Percentiles rank a stretch among this genome's conserved stretches.
These are phyloP conservation scores for Corvus cornix DNA, from an alignment of 2,113 vertebrate species.

Conservation along the genomic window DNA sequence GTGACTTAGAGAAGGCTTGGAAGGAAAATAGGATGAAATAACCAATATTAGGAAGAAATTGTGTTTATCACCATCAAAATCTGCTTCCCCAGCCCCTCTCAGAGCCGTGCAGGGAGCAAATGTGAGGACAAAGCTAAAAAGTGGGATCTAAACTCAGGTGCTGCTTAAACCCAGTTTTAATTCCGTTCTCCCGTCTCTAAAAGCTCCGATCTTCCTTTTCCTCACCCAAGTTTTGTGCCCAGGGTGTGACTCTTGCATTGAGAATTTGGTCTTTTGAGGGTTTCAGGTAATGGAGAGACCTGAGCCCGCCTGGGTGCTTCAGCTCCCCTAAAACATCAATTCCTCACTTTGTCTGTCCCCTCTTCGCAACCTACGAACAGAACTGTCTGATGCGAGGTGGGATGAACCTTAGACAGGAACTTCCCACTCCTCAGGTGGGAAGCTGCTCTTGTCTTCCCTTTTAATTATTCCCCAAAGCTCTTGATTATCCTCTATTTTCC, in stretches of 20 bases:
- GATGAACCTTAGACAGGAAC: neutral
- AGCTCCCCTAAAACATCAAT: neutral
- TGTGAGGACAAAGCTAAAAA: neutral
- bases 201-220: neutral
- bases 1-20: neutral
- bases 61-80: rapidly evolving
- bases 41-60: rapidly evolving
- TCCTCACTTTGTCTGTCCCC: rapidly evolving
- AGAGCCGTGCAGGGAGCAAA: rapidly evolving
- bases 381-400: neutral
- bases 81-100: neutral
- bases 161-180: neutral
- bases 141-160: neutral
- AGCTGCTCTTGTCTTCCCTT: neutral
- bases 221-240: neutral
- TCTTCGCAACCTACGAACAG: neutral
- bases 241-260: neutral
- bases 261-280: neutral
- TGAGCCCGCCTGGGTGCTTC: neutral
- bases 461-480: neutral
- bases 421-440: neutral
- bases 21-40: neutral
- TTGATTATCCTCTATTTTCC: neutral
- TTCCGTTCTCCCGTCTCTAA: rapidly evolving
- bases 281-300: neutral